Percentiles rank a stretch among this genome's conserved stretches.
Conservation (phyloP, 2,888 invertebrate genomes). For the Drosophila ezoana region DNA sequence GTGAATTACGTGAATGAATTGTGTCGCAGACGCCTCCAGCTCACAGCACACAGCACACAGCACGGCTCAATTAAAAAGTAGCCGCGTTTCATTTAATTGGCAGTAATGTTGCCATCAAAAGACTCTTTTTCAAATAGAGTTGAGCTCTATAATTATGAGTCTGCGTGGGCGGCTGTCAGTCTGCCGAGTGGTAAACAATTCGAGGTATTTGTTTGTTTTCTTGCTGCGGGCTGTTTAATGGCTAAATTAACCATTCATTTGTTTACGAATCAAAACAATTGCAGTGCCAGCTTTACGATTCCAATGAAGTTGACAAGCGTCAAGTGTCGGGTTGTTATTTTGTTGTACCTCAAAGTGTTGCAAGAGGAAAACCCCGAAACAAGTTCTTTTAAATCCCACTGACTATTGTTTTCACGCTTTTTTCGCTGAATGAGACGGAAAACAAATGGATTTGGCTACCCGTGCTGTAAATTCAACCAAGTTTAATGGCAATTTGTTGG, state of each 20-base stretch:
- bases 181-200: constrained; percentile 31
- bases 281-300: constrained; percentile 51
- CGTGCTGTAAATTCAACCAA: constrained; percentile 10
- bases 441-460: no score
- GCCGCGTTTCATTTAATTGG: constrained; percentile 73
- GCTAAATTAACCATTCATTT: constrained; percentile 50
- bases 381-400: no score
- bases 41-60: constrained; percentile 10
- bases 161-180: constrained; percentile 51
- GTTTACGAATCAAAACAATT: constrained; percentile 71
- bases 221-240: constrained; percentile 34
- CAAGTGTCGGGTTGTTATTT: neutral
- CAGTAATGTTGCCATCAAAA: constrained; percentile 48
- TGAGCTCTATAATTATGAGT: constrained; percentile 28
- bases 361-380: neutral
- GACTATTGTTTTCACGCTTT: no score
- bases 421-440: no score
- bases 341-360: constrained; percentile 4
- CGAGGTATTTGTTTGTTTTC: constrained; percentile 26
- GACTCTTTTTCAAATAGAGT: constrained; percentile 18
- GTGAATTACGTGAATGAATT: constrained; percentile 62
- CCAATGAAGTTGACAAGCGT: constrained; percentile 24
- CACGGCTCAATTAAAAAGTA: constrained; percentile 66
- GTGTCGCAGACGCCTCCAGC: constrained; percentile 44
- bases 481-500: constrained; percentile 41